Base-by-base conservation (phyloP, 2,888 invertebrate species). In the Sphaerophoria rueppellii region DNA sequence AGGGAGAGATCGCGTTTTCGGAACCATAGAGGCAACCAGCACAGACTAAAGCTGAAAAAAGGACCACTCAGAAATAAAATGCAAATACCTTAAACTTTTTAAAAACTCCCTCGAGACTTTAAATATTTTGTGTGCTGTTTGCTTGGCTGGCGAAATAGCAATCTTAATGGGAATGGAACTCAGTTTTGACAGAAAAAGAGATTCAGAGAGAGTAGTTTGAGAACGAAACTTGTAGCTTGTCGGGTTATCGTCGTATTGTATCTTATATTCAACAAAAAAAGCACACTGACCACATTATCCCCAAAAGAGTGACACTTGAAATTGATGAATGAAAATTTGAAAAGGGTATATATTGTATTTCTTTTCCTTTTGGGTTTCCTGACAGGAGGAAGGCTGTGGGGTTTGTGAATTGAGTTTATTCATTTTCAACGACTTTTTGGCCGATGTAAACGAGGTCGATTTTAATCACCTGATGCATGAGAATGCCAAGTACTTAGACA, bases 261-360 rank as follows among this genome's bases (percentile, higher is more conserved):
- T 24, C 24, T 24, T 24, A 24, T 24, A 1, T 24, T 24, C 43
- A 46, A 16, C 32, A 43, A 57, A 67, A 16, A 14, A 43, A 32
- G 4, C 6, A 34, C 37, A n/a, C 24, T 52, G 54, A 54, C 54
- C 52, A 52, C 65, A 46, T 72, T 71, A 16, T 57, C 79, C 58
- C 78, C 43, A 60, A 61, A 40, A 52, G 70, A 81, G 52, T 50
- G 73, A 63, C 85, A 81, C 81, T 76, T 58, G 73, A 81, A 85
- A 85, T 85, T 85, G 77, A 85, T 85, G 85, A 57, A 76, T 72
- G 72, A 46, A 69, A 65, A 73, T 77, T 73, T 70, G 54, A 81
- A 81, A 77, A 60, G 63, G 81, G 80, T 76, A 80, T 67, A 73
- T 69, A 40, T 60, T 48, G 52, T 24, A 57, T 82, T 60, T 43